These are phyloP conservation scores for Chlorops oryzae DNA, from an alignment of 1,140 invertebrate genomes.

Conservation along the genomic window DNA sequence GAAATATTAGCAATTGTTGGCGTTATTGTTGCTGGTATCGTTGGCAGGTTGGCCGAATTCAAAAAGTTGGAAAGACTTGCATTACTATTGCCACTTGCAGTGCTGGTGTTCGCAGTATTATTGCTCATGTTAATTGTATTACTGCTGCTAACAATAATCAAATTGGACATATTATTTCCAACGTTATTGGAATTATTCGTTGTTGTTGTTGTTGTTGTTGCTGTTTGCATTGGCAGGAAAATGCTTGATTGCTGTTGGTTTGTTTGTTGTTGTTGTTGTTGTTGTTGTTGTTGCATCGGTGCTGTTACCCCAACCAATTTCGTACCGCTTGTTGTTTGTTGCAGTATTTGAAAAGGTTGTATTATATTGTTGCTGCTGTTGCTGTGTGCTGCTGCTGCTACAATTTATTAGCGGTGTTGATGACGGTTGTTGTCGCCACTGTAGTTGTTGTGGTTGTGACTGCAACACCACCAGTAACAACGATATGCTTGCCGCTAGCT, in stretches of 20 bases:
- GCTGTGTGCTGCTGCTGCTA: constrained; percentile 6
- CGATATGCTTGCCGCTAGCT: constrained; percentile 42
- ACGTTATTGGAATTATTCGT: constrained; percentile 20
- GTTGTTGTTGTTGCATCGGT: constrained; percentile 39
- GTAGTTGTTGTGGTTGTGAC: constrained; percentile 23
- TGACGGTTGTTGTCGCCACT: constrained; percentile 33
- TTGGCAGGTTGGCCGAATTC: too few relatives aligned
- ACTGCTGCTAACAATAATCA: background rate
- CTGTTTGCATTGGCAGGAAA: constrained; percentile 44
- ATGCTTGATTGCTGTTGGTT: constrained; percentile 16
- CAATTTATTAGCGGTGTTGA: too few relatives aligned
- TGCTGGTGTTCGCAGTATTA: background rate
- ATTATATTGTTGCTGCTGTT: constrained; percentile 44
- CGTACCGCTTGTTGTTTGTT: constrained; percentile 45
- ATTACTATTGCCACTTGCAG: background rate
- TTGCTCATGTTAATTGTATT: background rate
- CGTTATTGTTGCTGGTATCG: background rate
- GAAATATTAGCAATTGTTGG: too few relatives aligned
- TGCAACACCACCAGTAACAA: constrained; percentile 29
- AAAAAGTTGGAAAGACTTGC: too few relatives aligned
- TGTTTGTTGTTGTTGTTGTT: constrained; percentile 17
- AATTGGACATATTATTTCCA: background rate
- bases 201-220: constrained; percentile 53
- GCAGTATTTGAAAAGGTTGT: constrained; percentile 31
- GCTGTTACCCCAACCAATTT: constrained; percentile 49